Base-by-base conservation (phyloP, 2,888 invertebrate species). In the Sminthurides aquaticus region DNA sequence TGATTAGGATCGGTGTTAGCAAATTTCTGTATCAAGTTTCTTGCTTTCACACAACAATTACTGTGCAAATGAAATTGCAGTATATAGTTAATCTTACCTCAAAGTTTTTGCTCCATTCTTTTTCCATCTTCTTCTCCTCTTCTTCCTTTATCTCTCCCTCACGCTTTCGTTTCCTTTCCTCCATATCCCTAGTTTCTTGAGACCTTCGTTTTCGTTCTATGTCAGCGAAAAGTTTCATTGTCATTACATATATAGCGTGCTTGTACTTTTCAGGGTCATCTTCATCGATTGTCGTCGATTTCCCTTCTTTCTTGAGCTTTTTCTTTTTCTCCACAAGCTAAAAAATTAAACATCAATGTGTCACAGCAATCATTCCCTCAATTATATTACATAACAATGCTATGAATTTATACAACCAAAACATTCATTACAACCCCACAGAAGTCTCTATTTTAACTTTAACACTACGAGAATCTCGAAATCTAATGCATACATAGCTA, bases 101-200 rank as follows among this genome's bases (percentile, higher is more conserved):
- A 81, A 96, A 99, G 81, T 98, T 99, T 78, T 96, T 94, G 72
- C 96, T 92, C 94, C 96, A 99, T 78, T 98, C 97, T 75, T 92
- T 90, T 77, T 97, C 93, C 57, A 90, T 81, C 67, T 92, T 89
- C 67, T 87, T 84, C 75, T 89, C 89, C 76, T 96, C 95, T 77
- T 94, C 95, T 63, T 91, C 91, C 67, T 92, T 91, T 60, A 93
- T 87, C 82, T 96, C 95, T 22, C 90, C 87, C 79, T 97, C 96
- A 8, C 96, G 84, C 80, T 95, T 94, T 56, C 97, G 82, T 79
- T 96, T 96, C 62, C 95, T 84, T 76, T 95, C 95, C 78, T 96
- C 95, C 81, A 90, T 89, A 75, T 93, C 94, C 56, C 95, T 84
- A 18, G 88, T 88, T 75, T 94, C 93, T 57, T 93, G 81, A 77